Evolutionary conservation across 2,888 invertebrate genomes (phyloP).

Genomic region (Schrankia costaestrigalis): DNA sequence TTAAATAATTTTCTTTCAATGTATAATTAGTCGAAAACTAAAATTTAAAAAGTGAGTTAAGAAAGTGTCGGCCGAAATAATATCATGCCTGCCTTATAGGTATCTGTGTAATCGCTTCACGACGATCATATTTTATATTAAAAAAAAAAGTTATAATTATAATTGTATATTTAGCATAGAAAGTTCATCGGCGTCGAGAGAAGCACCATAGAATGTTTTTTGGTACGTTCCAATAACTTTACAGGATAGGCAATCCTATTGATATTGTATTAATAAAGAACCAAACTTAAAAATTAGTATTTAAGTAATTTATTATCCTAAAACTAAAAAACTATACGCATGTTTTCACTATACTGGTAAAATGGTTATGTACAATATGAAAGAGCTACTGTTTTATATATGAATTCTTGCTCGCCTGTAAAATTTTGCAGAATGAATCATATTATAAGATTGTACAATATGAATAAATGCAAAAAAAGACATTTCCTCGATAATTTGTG

Average conservation of each 20-base stretch:
- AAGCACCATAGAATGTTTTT: conserved; percentile 73
- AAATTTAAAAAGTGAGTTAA: conserved; percentile 52
- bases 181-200: conserved; percentile 77
- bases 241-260: conserved; percentile 79
- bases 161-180: conserved; percentile 71
- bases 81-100: conserved; percentile 71
- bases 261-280: conserved; percentile 82
- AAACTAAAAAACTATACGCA: conserved; percentile 80
- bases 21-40: too few relatives aligned
- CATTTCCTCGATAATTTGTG: conserved; percentile 72
- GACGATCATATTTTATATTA: conserved; percentile 64
- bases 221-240: conserved; percentile 73
- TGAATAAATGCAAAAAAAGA: conserved; percentile 81
- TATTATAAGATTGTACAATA: conserved; percentile 81
- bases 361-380: conserved; percentile 80
- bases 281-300: conserved; percentile 80
- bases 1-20: too few relatives aligned
- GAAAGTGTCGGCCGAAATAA: conserved; percentile 54
- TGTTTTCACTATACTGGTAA: conserved; percentile 82
- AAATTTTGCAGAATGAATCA: conserved; percentile 81
- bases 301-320: conserved; percentile 82
- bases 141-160: conserved; percentile 44
- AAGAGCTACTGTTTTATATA: conserved; percentile 81
- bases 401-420: conserved; percentile 82
- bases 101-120: conserved; percentile 70